Base-by-base conservation (phyloP, 2,113 vertebrate species). In the Pampusana beccarii region DNA sequence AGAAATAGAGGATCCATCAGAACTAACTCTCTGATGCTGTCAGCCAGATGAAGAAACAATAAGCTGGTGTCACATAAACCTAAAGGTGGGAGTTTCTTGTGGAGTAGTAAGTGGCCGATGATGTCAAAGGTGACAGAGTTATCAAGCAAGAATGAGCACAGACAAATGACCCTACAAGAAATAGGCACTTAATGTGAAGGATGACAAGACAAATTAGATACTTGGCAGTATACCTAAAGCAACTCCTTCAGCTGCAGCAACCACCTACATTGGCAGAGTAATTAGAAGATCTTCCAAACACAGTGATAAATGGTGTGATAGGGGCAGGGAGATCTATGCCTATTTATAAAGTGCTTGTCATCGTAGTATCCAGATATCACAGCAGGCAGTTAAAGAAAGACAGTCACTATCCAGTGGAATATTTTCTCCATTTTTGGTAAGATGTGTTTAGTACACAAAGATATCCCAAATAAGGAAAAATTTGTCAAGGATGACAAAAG, bases 191-290 rank as follows among this genome's bases (percentile, higher is more conserved):
- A 90, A 88, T 84, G 87, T 92, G 91, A 93, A 90, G 91, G 86
- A 91, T 95, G 96, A 96, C 94, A 96, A 97, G 97, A 97, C 91
- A 96, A 97, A 97, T 95, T 86, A 95, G 83, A 23, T 89, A 92
- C 88, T 96, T 96, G 86, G 82, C 96, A 93, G 84, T 57, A 89
- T 75, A 97, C 91, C 93, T 96, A 95, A 94, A 96, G 96, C 75
- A 88, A 95, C 92, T 96, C 96, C 66, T 97, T 96, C 88, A 93
- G 79, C 95, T 95, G 57, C 86, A 94, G 91, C 5, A 89, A 93
- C 97, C 96, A 97, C 97, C 96, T 92, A 96, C 95, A 79, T 70
- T 82, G 97, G 93, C 79, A 97, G 90, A 96, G 94, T 97, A 97
- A 97, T 97, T 97, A 97, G 96, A 91, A 88, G 78, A 78, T 90